A percentile compares a stretch with the other conserved stretches of the same genome.
Evolutionary conservation across 2,113 vertebrate species (phyloP).

Genomic region (Aspiorhynchus laticeps): DNA sequence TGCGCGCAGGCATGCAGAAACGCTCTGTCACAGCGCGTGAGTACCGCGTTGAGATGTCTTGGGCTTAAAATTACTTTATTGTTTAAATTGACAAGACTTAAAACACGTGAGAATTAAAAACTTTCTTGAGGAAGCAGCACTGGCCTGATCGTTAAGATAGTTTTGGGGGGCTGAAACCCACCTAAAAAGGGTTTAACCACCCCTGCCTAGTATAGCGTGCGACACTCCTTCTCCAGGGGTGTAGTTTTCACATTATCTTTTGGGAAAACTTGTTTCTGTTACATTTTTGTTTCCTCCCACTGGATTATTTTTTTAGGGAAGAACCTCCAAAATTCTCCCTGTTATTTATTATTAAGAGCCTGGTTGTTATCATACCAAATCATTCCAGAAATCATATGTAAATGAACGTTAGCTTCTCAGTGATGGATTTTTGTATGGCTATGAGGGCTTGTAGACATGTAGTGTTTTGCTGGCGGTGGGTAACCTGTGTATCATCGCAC

Average conservation of each 20-base stretch:
- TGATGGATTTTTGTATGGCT: neutral
- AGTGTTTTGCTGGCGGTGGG: neutral
- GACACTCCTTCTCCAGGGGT: too few relatives aligned
- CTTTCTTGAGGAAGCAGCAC: too few relatives aligned
- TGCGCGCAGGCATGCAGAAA: too few relatives aligned
- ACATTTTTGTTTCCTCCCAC: neutral
- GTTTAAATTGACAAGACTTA: too few relatives aligned
- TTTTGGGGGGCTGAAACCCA: too few relatives aligned
- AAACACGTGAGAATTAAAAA: too few relatives aligned
- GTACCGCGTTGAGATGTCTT: too few relatives aligned
- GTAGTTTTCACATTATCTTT: neutral
- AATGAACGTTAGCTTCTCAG: neutral
- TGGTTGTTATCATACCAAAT: neutral
- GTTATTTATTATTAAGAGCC: neutral
- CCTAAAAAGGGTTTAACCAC: too few relatives aligned
- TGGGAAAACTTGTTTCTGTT: neutral
- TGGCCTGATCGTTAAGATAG: too few relatives aligned
- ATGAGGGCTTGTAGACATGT: neutral
- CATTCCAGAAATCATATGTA: neutral
- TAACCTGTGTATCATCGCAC: neutral
- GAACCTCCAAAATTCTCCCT: neutral
- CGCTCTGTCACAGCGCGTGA: too few relatives aligned
- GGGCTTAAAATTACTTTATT: too few relatives aligned
- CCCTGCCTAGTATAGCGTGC: too few relatives aligned
- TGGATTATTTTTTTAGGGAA: neutral